Conservation (phyloP, 2,113 vertebrate genomes). For the Crotophaga sulcirostris region DNA sequence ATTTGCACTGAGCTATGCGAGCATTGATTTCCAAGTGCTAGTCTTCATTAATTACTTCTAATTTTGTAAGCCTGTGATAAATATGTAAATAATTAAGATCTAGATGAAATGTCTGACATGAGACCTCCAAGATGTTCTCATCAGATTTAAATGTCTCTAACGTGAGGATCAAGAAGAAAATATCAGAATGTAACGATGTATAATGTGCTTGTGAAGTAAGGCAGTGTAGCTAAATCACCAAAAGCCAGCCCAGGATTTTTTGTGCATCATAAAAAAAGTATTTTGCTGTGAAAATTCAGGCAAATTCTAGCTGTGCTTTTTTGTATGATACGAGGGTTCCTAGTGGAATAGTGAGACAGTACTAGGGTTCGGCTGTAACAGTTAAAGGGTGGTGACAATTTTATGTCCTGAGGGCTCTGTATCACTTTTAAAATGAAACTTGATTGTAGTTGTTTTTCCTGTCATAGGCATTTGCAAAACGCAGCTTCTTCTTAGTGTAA, state of each 20-base stretch:
- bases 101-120: neutral
- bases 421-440: neutral
- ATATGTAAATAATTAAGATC: neutral
- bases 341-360: neutral
- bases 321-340: neutral
- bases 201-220: neutral
- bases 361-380: neutral
- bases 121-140: neutral
- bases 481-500: neutral
- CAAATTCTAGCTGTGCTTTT: neutral
- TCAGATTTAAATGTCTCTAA: neutral
- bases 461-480: neutral
- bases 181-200: neutral
- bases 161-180: neutral
- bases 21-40: neutral
- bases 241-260: neutral
- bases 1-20: neutral
- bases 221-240: neutral
- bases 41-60: neutral
- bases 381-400: neutral
- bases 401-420: neutral
- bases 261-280: neutral
- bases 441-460: neutral
- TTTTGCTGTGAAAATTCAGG: neutral
- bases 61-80: neutral